Evolutionary conservation across 2,113 vertebrate genomes (phyloP).

Genomic region (Ceyx margarethae): DNA sequence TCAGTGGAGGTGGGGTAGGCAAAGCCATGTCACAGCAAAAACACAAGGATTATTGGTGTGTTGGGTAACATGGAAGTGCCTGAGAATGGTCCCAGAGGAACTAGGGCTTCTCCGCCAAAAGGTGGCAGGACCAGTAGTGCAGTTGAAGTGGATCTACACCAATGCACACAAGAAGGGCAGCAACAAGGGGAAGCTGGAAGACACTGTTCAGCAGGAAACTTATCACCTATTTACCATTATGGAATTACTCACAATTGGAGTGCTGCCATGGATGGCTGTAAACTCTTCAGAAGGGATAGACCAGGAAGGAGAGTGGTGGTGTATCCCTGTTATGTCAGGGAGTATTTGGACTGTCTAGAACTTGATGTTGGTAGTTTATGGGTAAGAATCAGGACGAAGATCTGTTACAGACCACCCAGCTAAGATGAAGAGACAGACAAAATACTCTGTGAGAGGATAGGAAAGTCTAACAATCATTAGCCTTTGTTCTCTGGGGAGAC

Average conservation of each 20-base stretch:
- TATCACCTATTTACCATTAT: background rate
- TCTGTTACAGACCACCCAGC: background rate
- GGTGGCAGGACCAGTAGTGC: too few species aligned
- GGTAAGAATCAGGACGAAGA: background rate
- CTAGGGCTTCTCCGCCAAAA: background rate
- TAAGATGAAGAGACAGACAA: background rate
- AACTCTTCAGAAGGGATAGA: background rate
- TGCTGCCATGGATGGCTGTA: background rate
- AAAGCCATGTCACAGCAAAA: background rate
- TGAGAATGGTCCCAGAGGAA: background rate
- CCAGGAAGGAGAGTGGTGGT: background rate
- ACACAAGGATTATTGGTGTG: background rate
- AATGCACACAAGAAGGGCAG: background rate
- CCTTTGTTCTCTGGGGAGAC: background rate
- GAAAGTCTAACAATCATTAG: background rate
- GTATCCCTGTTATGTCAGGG: background rate
- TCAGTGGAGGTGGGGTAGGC: background rate
- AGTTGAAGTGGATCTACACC: background rate
- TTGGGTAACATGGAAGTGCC: background rate
- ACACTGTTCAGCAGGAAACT: background rate
- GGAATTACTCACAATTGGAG: background rate
- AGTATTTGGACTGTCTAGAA: background rate
- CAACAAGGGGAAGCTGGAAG: background rate
- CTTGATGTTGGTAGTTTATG: background rate
- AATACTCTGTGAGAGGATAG: background rate